Conservation (phyloP, 2,888 invertebrate species). For the Desoria tigrina region DNA sequence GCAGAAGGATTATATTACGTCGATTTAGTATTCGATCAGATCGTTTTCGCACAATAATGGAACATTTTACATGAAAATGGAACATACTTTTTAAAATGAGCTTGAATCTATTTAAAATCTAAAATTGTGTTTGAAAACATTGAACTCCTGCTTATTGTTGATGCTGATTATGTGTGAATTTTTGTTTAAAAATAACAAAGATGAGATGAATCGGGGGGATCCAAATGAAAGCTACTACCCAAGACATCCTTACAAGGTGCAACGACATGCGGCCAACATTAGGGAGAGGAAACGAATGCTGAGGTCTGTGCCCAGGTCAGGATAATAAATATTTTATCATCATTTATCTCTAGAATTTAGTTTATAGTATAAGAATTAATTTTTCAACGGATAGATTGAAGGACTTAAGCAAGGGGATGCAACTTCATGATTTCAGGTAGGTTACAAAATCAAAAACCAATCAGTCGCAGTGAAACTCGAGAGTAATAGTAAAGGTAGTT, state of each 20-base stretch:
- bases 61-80: too few relatives aligned
- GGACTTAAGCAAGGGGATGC: slow-evolving; percentile 6
- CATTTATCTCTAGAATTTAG: slow-evolving; percentile 1
- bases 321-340: slow-evolving; percentile 17
- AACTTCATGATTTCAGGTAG: slow-evolving; percentile 7
- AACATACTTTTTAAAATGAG: too few relatives aligned
- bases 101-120: too few relatives aligned
- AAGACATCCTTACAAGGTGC: slow-evolving; percentile 80
- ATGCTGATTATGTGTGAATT: too few relatives aligned
- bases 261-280: slow-evolving; percentile 91
- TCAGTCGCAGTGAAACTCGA: too few relatives aligned
- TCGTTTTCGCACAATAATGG: too few relatives aligned
- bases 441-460: neutral
- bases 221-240: slow-evolving; percentile 55
- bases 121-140: too few relatives aligned
- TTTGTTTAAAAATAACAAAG: too few relatives aligned
- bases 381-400: slow-evolving; percentile 11
- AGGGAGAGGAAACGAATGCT: slow-evolving; percentile 97
- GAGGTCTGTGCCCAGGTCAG: slow-evolving; percentile 61
- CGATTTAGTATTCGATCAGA: too few relatives aligned
- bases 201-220: slow-evolving; percentile 13
- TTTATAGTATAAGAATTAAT: neutral
- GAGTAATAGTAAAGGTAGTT: too few relatives aligned
- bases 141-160: too few relatives aligned
- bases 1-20: too few relatives aligned